Evolutionary conservation across 53 echinoderm and acorn worm species (phyloP), one percentile per base, ranked within the genome.

Genomic region (Zoroaster sp.): DNA sequence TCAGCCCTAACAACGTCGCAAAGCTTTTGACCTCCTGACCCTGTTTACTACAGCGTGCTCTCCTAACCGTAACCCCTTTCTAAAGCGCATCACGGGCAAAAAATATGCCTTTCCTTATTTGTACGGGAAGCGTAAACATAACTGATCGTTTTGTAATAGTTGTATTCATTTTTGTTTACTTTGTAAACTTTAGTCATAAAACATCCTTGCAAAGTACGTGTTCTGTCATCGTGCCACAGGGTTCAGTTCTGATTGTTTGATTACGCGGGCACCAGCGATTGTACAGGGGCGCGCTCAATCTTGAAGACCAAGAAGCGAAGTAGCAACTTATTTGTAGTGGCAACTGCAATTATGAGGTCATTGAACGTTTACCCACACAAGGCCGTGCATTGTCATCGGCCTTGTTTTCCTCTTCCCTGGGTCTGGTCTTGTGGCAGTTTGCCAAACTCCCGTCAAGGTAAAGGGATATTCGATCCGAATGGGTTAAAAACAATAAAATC

Each of bases 1-100:
- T 66, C n/a, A 47, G 66, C 7, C 35, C 43, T 12, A 70, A 71
- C 83, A 83, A 83, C 71, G 69, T 21, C n/a, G 71, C 83, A 71
- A 71, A 83, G 83, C 46, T 85, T 73, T 85, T 71, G 52, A 85
- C 85, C 72, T 37, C 35, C 7, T 51, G 71, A 85, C 85, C 85
- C 85, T 85, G 85, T 85, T 85, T 85, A 85, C 85, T 31, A 85
- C 85, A 85, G 21, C 70, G 21, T 66, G 85, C 52, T 45, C 85
- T 45, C 36, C 70, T 34, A 37, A 35, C 10, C 43, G 32, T 70
- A 70, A 70, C 67, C 66, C 67, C 82, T 44, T 66, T 82, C 66
- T 46, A 41, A 20, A 10, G 33, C 69, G 47, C 35, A 36, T 85
- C 70, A 12, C 47, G 7, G 17, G 69, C 49, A 45, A 17, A 36